Evolutionary conservation across 2,797 vertebrate species (phyloP).

Genomic region (Liasis olivaceus): DNA sequence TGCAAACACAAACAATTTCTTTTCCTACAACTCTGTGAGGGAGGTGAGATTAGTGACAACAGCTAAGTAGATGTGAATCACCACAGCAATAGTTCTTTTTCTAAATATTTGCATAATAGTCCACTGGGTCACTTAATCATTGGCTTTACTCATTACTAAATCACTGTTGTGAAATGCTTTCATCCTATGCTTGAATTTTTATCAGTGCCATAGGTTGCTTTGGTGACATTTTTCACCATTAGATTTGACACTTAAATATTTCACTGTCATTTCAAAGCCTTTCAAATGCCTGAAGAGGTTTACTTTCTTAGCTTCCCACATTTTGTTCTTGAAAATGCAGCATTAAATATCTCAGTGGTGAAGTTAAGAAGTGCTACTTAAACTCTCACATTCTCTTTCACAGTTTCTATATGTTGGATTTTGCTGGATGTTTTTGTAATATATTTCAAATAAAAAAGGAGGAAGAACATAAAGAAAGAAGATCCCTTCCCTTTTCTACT

Average conservation of each 20-base stretch:
- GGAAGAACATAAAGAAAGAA: neutral
- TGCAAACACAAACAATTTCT: neutral
- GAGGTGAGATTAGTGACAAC: neutral
- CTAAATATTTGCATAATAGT: neutral
- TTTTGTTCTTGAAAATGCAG: slow-evolving; percentile 35
- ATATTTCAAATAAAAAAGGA: neutral
- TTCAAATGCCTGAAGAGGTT: slow-evolving; percentile 38
- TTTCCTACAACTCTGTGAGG: neutral
- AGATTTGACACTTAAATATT: slow-evolving; percentile 36
- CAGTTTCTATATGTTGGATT: neutral
- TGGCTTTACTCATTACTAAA: neutral
- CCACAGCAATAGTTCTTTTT: neutral
- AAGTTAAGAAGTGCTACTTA: neutral
- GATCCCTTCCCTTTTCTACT: neutral
- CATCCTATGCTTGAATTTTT: slow-evolving; percentile 15
- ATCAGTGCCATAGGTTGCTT: slow-evolving; percentile 23
- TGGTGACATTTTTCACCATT: slow-evolving; percentile 33
- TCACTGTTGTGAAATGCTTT: slow-evolving; percentile 26
- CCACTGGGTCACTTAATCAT: neutral
- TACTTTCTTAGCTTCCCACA: slow-evolving; percentile 34
- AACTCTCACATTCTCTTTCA: neutral
- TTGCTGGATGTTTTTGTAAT: neutral
- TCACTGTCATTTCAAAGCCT: slow-evolving; percentile 15
- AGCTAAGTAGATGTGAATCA: neutral
- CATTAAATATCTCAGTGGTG: slow-evolving; percentile 10